Evolutionary conservation across 2,113 vertebrate species (phyloP).

Genomic region (Andinoacara biseriatus): DNA sequence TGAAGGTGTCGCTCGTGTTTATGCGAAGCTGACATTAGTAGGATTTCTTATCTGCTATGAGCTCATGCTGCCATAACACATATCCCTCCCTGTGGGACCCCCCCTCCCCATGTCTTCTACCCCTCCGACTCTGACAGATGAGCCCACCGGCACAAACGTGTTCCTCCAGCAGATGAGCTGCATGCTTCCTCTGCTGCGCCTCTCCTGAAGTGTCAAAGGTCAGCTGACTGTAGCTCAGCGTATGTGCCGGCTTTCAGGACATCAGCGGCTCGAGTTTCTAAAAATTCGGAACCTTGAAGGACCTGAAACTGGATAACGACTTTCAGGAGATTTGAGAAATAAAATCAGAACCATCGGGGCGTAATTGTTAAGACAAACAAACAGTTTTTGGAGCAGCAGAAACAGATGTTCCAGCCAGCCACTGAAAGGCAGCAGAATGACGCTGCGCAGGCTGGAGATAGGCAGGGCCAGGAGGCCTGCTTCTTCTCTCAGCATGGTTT

Average conservation of each 20-base stretch:
- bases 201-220: slow-evolving; percentile 59
- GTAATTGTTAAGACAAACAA: slow-evolving; percentile 82
- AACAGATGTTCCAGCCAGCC: slow-evolving; percentile 79
- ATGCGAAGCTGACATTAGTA: slow-evolving; percentile 49
- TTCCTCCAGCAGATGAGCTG: slow-evolving; percentile 49
- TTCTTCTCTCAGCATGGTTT: slow-evolving; percentile 48
- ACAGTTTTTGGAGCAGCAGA: slow-evolving; percentile 77
- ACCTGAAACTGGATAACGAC: slow-evolving; percentile 70
- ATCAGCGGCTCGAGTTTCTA: slow-evolving; percentile 54
- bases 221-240: slow-evolving; percentile 36
- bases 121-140: slow-evolving; percentile 56
- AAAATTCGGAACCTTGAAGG: slow-evolving; percentile 63
- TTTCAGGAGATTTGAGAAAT: slow-evolving; percentile 75
- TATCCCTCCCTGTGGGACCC: slow-evolving; percentile 23
- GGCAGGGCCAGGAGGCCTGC: slow-evolving; percentile 39
- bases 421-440: slow-evolving; percentile 53
- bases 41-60: slow-evolving; percentile 58
- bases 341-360: slow-evolving; percentile 77
- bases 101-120: background rate
- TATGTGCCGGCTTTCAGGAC: slow-evolving; percentile 63
- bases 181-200: slow-evolving; percentile 23
- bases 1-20: slow-evolving; percentile 60
- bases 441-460: slow-evolving; percentile 30
- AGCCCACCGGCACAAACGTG: slow-evolving; percentile 54
- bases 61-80: slow-evolving; percentile 27